phyloP scores from a whole-genome alignment of 2,888 invertebrate species.

The Amaurobius ferox region DNA sequence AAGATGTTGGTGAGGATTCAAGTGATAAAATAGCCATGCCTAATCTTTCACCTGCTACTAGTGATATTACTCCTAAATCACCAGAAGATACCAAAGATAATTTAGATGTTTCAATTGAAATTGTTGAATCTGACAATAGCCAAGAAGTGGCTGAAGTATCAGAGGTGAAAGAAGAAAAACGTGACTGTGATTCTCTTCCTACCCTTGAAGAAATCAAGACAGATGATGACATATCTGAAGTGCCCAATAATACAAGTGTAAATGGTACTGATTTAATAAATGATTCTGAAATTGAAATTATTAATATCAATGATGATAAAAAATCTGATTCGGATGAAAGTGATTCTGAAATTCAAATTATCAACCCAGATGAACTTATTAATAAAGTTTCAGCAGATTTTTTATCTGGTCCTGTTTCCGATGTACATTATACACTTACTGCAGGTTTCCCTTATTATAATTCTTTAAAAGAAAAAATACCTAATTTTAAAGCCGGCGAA shows the following conservation, averaged over 20 bases:
- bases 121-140: neutral
- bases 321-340: conserved; percentile 46
- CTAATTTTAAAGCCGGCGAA: conserved; percentile 64
- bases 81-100: neutral
- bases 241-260: neutral
- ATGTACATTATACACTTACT: conserved; percentile 29
- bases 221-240: too few relatives aligned
- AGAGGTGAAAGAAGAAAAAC: neutral
- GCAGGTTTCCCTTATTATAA: conserved; percentile 63
- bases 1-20: neutral
- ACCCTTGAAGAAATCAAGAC: neutral
- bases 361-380: conserved; percentile 29
- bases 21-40: conserved; percentile 19
- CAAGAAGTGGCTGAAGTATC: neutral
- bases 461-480: conserved; percentile 59
- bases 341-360: conserved; percentile 62
- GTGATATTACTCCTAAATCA: neutral
- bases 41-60: neutral
- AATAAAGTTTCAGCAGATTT: neutral
- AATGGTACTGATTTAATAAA: conserved; percentile 6
- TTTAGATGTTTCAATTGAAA: neutral
- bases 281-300: conserved; percentile 47
- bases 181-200: neutral
- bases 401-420: neutral
- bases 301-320: conserved; percentile 25